Base-by-base conservation (phyloP, 2,888 invertebrate genomes). In the Lithophane semibrunnea region DNA sequence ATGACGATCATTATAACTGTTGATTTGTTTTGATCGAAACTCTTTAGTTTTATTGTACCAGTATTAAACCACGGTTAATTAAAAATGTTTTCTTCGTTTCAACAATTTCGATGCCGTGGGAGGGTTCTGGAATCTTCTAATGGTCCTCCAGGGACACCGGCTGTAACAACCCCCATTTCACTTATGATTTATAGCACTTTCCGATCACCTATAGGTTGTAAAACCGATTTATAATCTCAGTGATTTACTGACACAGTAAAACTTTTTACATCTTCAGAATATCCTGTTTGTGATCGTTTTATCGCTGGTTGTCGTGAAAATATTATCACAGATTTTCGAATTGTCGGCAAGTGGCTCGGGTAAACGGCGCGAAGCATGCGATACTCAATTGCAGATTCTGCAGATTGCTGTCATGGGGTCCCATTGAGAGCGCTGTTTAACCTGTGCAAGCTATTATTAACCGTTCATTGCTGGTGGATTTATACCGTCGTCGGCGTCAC, bases 371-470 rank as follows among this genome's bases (percentile, higher is more conserved):
- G 90, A 92, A 92, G 92, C 93, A 94, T 92, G 94, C 93, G 90
- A 94, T 93, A 92, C 90, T 89, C 92, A 93, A 94, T 94, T 93
- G 93, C 90, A 93, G 94, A 95, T 94, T 91, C 89, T 87, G 88
- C 92, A 91, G 93, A 94, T 94, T 93, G 92, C 91, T 90, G 91
- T 90, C 92, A 91, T 91, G 91, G 91, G 92, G 91, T 92, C 90
- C 91, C 94, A 94, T 94, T 94, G 93, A 93, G 90, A 89, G 89
- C 89, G 89, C 90, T 92, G 91, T 92, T 94, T 94, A 93, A 93
- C 91, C 90, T 90, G 88, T 88, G 89, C 92, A 94, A 90, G 93
- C 93, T 96, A 94, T 96, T 95, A 96, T 96, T 96, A 96, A 94
- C 93, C 91, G 94, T 93, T 94, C 94, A 93, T 94, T 93, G 93